Conservation (phyloP, 2,888 invertebrate species). For the Stramonita haemastoma region DNA sequence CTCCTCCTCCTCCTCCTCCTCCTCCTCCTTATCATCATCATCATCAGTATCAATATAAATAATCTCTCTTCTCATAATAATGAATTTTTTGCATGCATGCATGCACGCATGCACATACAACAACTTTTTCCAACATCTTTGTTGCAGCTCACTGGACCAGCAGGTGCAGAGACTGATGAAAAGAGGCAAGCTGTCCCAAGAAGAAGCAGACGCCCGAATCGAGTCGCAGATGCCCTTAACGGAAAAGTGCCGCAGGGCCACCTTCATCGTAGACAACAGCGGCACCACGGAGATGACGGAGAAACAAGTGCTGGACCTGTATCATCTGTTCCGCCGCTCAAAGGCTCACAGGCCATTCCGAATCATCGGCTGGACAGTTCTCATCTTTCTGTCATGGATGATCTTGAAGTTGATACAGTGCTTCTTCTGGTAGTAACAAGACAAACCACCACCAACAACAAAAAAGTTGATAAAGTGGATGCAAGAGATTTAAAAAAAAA, state of each 20-base stretch:
- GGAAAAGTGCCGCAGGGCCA: slow-evolving; percentile 85
- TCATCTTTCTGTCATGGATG: slow-evolving; percentile 25
- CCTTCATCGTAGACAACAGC: slow-evolving; percentile 89
- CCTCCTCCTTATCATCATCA: too few species aligned
- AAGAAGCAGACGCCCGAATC: slow-evolving; percentile 85
- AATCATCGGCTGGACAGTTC: slow-evolving; percentile 47
- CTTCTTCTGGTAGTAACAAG: not conserved
- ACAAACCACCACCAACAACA: too few species aligned
- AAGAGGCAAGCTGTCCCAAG: slow-evolving; percentile 83
- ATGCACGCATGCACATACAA: not conserved
- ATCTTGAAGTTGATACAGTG: not conserved
- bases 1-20: too few species aligned
- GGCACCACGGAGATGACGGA: slow-evolving; percentile 82
- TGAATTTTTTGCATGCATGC: not conserved
- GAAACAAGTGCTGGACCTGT: slow-evolving; percentile 79
- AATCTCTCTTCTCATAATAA: too few species aligned
- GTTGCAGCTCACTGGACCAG: slow-evolving; percentile 84
- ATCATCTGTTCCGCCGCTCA: slow-evolving; percentile 80
- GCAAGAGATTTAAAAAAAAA: not conserved
- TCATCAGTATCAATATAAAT: too few species aligned
- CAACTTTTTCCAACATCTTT: not conserved
- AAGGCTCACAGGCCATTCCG: slow-evolving; percentile 84
- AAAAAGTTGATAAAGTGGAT: too few species aligned
- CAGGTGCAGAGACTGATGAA: slow-evolving; percentile 86
- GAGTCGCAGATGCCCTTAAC: slow-evolving; percentile 87